phyloP scores from a whole-genome alignment of 37 sponge, comb jelly and placozoan species.

The Tethya wilhelma region DNA sequence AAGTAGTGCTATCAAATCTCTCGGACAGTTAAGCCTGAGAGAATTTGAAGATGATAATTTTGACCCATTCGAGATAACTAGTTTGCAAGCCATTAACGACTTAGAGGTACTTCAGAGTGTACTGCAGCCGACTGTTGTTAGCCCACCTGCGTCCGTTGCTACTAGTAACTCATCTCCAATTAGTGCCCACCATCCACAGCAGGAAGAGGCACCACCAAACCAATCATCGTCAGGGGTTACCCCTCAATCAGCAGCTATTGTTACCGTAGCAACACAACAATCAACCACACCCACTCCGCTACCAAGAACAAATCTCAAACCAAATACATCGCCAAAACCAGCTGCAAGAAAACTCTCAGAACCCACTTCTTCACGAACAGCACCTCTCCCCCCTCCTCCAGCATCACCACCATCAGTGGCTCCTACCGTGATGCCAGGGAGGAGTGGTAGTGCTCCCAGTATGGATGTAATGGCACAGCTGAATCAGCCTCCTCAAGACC shows the following conservation, averaged over 20 bases:
- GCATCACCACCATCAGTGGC: not conserved
- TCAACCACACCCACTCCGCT: too few species aligned
- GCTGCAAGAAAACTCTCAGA: too few species aligned
- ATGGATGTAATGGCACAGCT: not conserved
- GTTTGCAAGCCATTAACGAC: slow-evolving; percentile 77
- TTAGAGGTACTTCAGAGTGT: slow-evolving; percentile 71
- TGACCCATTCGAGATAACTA: slow-evolving; percentile 77
- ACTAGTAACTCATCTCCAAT: not conserved
- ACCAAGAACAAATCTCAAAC: too few species aligned
- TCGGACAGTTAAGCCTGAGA: slow-evolving; percentile 55
- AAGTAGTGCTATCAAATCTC: slow-evolving; percentile 1
- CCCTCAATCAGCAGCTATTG: too few species aligned
- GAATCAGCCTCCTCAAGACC: too few species aligned
- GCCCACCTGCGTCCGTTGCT: not conserved
- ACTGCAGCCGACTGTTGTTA: slow-evolving; percentile 18
- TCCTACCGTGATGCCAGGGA: not conserved
- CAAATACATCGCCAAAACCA: too few species aligned
- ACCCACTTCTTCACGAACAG: not conserved
- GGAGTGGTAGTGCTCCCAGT: not conserved
- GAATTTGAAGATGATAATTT: slow-evolving; percentile 56
- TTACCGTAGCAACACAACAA: too few species aligned
- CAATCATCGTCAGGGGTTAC: too few species aligned
- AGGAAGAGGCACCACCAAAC: too few species aligned
- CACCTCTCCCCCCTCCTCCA: not conserved
- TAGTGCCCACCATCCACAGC: not conserved